phyloP scores from a whole-genome alignment of 2,888 invertebrate genomes.

The Philhelius pedissequus region DNA sequence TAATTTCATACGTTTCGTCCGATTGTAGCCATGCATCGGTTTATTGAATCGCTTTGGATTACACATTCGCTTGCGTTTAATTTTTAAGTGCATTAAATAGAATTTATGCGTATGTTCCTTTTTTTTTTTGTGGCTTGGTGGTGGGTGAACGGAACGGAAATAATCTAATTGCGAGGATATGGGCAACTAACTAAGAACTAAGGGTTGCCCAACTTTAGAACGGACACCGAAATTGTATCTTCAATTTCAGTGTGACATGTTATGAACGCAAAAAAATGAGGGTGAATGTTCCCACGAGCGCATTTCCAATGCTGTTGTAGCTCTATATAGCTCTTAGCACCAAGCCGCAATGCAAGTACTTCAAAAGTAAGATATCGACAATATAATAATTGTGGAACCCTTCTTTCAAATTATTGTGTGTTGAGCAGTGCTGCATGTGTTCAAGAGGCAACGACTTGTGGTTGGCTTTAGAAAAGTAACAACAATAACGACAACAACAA shows the following conservation, averaged over 20 bases:
- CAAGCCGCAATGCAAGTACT: constrained; percentile 46
- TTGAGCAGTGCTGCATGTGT: constrained; percentile 57
- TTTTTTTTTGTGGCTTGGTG: constrained; percentile 9
- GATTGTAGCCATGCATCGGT: constrained; percentile 46
- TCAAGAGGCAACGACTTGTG: constrained; percentile 57
- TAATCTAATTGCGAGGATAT: constrained; percentile 65
- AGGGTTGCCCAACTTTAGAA: constrained; percentile 50
- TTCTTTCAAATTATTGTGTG: constrained; percentile 35
- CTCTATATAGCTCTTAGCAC: constrained; percentile 22
- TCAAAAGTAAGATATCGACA: constrained; percentile 52
- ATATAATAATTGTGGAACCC: constrained; percentile 44
- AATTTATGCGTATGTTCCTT: constrained; percentile 29
- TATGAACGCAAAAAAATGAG: constrained; percentile 51
- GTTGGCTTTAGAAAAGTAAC: constrained; percentile 22
- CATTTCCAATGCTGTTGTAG: constrained; percentile 50
- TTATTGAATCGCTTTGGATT: constrained; percentile 57
- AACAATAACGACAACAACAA: background rate
- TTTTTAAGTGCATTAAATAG: constrained; percentile 48
- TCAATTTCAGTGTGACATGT: constrained; percentile 49
- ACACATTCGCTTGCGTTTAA: constrained; percentile 38
- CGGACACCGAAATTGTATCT: constrained; percentile 33
- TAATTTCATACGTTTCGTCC: constrained; percentile 61
- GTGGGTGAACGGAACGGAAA: constrained; percentile 59
- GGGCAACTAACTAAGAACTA: constrained; percentile 63
- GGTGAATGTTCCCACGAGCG: constrained; percentile 68